Percentiles rank a stretch among this genome's conserved stretches.
Evolutionary conservation across 2,113 vertebrate species (phyloP).

Genomic region (Gallinago media): DNA sequence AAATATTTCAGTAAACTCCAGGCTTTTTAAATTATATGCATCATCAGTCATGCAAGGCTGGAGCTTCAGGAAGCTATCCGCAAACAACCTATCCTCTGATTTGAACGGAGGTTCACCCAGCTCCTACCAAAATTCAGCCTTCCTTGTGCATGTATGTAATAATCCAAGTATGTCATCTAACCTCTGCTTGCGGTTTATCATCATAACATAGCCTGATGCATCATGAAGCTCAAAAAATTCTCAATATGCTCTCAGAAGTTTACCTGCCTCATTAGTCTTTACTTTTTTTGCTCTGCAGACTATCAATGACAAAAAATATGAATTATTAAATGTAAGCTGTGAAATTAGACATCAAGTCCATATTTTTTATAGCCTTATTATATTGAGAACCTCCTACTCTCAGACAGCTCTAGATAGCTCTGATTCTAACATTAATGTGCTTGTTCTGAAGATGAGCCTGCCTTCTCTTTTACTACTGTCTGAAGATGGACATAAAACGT

Average conservation of each 20-base stretch:
- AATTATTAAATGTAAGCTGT: neutral
- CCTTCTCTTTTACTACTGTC: neutral
- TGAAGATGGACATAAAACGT: neutral
- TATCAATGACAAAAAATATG: neutral
- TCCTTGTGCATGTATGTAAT: neutral
- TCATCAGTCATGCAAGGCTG: neutral
- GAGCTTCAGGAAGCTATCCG: neutral
- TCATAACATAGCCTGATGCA: neutral
- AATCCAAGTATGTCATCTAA: neutral
- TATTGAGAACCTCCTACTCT: neutral
- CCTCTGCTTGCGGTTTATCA: neutral
- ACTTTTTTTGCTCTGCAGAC: neutral
- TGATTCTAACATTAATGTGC: neutral
- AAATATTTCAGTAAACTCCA: neutral
- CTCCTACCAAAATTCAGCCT: neutral
- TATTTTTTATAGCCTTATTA: neutral
- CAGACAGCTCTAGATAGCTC: neutral
- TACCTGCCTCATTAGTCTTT: neutral
- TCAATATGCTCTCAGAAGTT: neutral
- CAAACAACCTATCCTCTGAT: neutral
- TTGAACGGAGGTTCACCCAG: neutral
- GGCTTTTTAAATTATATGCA: neutral
- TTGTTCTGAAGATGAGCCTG: constrained; percentile 11
- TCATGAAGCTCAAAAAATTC: neutral
- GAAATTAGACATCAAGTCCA: neutral